phyloP scores from a whole-genome alignment of 2,888 invertebrate genomes.

The Cristatella mucedo region DNA sequence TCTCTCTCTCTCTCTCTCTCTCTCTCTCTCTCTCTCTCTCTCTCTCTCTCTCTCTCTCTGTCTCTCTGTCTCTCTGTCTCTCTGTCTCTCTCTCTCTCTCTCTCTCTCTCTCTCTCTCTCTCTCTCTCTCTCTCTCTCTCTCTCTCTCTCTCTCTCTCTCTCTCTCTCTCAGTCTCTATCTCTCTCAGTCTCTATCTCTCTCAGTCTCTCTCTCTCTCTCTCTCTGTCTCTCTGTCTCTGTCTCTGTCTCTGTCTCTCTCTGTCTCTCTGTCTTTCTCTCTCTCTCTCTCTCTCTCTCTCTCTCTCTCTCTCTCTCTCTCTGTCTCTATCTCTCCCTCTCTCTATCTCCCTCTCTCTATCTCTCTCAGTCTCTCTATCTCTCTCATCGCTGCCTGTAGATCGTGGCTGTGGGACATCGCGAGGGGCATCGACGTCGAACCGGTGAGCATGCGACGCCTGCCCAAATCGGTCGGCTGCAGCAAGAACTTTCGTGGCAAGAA shows the following conservation, averaged over 20 bases:
- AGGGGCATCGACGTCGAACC: slow-evolving; percentile 72
- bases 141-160: slow-evolving; percentile 11
- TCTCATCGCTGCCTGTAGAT: neutral
- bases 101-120: slow-evolving; percentile 9
- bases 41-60: neutral
- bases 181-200: slow-evolving; percentile 9
- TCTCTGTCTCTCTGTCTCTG: slow-evolving; percentile 8
- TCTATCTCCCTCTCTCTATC: slow-evolving; percentile 5
- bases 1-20: slow-evolving; percentile 10
- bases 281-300: slow-evolving; percentile 10
- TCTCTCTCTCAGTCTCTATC: slow-evolving; percentile 5
- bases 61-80: slow-evolving; percentile 4
- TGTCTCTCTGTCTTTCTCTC: neutral
- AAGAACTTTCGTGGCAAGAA: slow-evolving; percentile 66
- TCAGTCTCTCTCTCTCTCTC: slow-evolving; percentile 9
- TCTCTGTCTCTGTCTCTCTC: slow-evolving; percentile 10
- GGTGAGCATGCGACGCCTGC: slow-evolving; percentile 63
- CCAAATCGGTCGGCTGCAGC: slow-evolving; percentile 86
- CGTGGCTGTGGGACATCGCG: neutral
- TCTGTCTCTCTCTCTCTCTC: slow-evolving; percentile 5
- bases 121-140: slow-evolving; percentile 10
- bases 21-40: slow-evolving; percentile 8
- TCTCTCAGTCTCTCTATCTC: slow-evolving; percentile 11
- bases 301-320: slow-evolving; percentile 13
- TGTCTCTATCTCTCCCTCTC: slow-evolving; percentile 13